Conservation (phyloP, 2,888 invertebrate genomes). For the Mythimna impura region DNA sequence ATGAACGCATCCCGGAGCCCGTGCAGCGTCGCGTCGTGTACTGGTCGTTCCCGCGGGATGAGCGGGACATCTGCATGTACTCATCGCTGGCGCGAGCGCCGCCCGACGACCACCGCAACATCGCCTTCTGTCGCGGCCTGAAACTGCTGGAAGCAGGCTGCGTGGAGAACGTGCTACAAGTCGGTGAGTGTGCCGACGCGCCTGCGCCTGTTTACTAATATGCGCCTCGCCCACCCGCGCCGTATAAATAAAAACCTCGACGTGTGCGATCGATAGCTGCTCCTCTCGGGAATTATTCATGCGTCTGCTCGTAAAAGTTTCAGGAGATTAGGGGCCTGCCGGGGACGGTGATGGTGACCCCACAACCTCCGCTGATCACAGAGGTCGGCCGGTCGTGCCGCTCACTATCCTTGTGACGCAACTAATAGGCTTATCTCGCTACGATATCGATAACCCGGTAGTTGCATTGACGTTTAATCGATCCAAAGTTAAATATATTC, state of each 20-base stretch:
- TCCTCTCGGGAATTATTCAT: constrained; percentile 90
- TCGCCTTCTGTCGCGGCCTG: constrained; percentile 96
- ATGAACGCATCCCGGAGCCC: constrained; percentile 96
- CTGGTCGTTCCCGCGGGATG: constrained; percentile 97
- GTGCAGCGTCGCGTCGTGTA: constrained; percentile 96
- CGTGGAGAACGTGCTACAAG: constrained; percentile 96
- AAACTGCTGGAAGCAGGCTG: constrained; percentile 95
- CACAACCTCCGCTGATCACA: constrained; percentile 60
- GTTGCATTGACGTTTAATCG: constrained; percentile 76
- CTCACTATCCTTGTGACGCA: constrained; percentile 67
- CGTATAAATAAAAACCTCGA: constrained; percentile 90
- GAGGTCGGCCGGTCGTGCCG: constrained; percentile 58
- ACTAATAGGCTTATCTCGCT: constrained; percentile 73
- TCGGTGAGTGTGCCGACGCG: constrained; percentile 93
- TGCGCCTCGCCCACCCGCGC: constrained; percentile 90
- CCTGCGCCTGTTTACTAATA: constrained; percentile 91
- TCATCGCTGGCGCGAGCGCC: constrained; percentile 93
- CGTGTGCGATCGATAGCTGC: constrained; percentile 90
- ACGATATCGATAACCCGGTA: constrained; percentile 76
- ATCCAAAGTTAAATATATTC: constrained; percentile 73
- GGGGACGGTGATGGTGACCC: constrained; percentile 70
- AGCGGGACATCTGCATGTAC: constrained; percentile 97
- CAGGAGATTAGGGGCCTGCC: constrained; percentile 84
- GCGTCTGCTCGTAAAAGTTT: constrained; percentile 87
- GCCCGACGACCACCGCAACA: constrained; percentile 93